These are phyloP conservation scores for Xanthia togata DNA, from an alignment of 2,888 invertebrate species.

Conservation along the genomic window DNA sequence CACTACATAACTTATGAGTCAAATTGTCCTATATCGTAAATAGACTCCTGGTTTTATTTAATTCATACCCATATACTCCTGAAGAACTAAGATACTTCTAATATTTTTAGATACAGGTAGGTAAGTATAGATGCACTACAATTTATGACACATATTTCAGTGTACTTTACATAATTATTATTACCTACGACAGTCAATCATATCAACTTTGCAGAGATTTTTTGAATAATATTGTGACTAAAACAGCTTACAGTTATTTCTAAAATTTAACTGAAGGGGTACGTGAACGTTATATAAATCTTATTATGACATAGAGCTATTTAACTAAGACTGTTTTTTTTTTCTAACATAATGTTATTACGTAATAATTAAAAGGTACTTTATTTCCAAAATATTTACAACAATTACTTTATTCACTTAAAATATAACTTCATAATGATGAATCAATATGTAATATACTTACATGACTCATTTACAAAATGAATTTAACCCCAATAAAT, in stretches of 20 bases:
- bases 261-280: conserved; percentile 4
- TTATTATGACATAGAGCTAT: conserved; percentile 43
- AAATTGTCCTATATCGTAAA: conserved; percentile 32
- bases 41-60: conserved; percentile 40
- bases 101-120: conserved; percentile 17
- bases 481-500: conserved; percentile 45
- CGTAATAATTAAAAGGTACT: conserved; percentile 40
- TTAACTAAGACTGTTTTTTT: conserved; percentile 23
- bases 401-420: conserved; percentile 20
- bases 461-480: conserved; percentile 50
- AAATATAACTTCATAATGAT: conserved; percentile 27
- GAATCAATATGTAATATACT: conserved; percentile 22
- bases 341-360: conserved; percentile 39
- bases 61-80: conserved; percentile 31
- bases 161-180: conserved; percentile 31
- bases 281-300: conserved; percentile 13
- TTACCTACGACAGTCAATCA: conserved; percentile 48
- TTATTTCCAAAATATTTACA: conserved; percentile 51
- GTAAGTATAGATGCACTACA: conserved; percentile 28
- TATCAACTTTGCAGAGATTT: conserved; percentile 44
- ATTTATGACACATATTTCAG: conserved; percentile 37
- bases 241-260: conserved; percentile 14
- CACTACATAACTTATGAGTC: conserved; percentile 39
- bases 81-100: conserved; percentile 36
- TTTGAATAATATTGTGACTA: conserved; percentile 30